Base-by-base conservation (phyloP, 2,797 vertebrate species). In the Acestrorhynchus altus region DNA sequence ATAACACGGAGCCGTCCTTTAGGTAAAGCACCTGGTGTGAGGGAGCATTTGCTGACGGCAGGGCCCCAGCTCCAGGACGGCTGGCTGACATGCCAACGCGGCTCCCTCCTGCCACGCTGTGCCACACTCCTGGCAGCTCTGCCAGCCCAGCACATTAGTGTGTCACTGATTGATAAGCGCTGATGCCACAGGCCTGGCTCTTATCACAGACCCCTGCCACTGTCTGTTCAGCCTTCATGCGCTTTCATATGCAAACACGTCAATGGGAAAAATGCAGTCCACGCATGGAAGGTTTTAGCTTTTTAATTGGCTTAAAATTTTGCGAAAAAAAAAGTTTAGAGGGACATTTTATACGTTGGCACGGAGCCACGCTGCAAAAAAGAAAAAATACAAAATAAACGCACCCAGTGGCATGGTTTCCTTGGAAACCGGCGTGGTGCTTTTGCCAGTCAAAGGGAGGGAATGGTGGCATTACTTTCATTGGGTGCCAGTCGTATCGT, bases 381-480 rank as follows among this genome's bases (percentile, higher is more conserved):
- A 35, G 42, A 6, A 15, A 57, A 18, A 52, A 46, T n/a, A 59
- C 15, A 44, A 22, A 16, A 22, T 85, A 86, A 83, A 82, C 79
- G 83, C 74, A 85, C 87, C 83, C 86, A 35, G 79, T 88, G 81
- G 90, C 87, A 81, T 83, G 83, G 87, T 89, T 91, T 90, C 89
- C 86, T 82, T 86, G 88, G 89, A 89, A 91, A 91, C 87, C 83
- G 79, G 83, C 52, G 67, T 59, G 74, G 81, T 83, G 82, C 49
- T 54, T 88, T 84, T 88, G 84, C 87, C 83, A 84, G 84, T 85
- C 87, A 79, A 77, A 76, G 67, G 67, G 82, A 87, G 56, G 11
- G 16, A 59, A 82, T 83, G 76, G 74, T 83, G 84, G 85, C 83
- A 87, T 86, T 76, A 77, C 84, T 91, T 90, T 91, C 69, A 87